These are phyloP conservation scores for Nettapus auritus DNA, from an alignment of 2,113 vertebrate species.

Conservation along the genomic window DNA sequence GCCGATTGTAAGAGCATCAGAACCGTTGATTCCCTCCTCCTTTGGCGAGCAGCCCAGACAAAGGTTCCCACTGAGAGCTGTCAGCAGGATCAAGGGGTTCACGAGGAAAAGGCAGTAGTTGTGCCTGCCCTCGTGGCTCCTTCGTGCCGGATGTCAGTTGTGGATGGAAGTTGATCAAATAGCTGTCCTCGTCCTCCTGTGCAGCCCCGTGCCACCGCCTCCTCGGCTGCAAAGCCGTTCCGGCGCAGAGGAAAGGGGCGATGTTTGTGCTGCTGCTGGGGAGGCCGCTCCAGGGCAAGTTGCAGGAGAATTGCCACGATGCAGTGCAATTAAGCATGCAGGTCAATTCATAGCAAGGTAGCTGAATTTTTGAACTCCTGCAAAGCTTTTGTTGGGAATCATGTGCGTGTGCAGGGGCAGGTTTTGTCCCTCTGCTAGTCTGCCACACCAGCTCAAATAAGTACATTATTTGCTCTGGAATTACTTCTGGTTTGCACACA, in stretches of 20 bases:
- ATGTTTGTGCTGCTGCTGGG: neutral
- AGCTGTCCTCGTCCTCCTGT: neutral
- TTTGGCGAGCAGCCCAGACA: conserved; percentile 63
- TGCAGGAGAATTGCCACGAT: neutral
- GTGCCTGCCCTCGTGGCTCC: conserved; percentile 57
- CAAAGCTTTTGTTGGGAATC: neutral
- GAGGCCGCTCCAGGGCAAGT: neutral
- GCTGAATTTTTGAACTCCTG: neutral
- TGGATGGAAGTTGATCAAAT: conserved; percentile 57
- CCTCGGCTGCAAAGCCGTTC: neutral
- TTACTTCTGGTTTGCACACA: neutral
- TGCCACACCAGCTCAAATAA: neutral
- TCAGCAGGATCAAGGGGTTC: conserved; percentile 68
- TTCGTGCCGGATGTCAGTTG: conserved; percentile 38
- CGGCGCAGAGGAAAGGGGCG: neutral
- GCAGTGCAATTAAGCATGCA: neutral
- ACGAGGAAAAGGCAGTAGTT: conserved; percentile 45
- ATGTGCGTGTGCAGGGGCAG: neutral
- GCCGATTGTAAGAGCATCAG: conserved; percentile 60
- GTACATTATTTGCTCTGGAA: neutral
- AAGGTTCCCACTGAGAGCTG: conserved; percentile 68
- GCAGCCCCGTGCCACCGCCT: conserved; percentile 2
- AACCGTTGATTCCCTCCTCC: conserved; percentile 61
- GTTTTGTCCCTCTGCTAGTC: neutral
- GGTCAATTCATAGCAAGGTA: neutral